Base-by-base conservation (phyloP, 92 coral and sea anemone species). In the Parazoanthus swiftii region DNA sequence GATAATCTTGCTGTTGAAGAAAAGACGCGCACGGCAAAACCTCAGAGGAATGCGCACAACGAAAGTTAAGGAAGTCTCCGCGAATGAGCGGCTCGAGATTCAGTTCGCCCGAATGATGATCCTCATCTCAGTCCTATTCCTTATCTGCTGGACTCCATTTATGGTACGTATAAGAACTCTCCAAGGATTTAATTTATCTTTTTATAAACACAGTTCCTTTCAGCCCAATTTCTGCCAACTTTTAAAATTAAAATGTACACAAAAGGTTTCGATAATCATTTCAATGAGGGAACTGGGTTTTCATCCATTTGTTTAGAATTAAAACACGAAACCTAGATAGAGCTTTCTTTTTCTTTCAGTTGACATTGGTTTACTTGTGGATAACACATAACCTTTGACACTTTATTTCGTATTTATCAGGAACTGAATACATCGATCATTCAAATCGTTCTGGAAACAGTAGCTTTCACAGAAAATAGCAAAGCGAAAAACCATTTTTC, bases 91-190 rank as follows among this genome's bases (percentile, higher is more conserved):
- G 10, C 77, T 84, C 66, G 87, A 84, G 54, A 84, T 84, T 18
- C 87, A 84, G 26, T 71, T 84, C 13, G 42, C 87, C 0, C 65
- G 87, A 46, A 84, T 84, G 87, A 84, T 84, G 87, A 71, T 84
- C 6, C 63, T 84, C 5, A 71, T 84, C 14, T 84, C 87, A 6
- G 71, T 71, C 21, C 87, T 84, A 50, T 84, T 84, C 29, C 37
- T 84, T 13, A 33, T 84, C 77, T 84, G 87, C 36, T 84, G 87
- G 87, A 84, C 79, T 8, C 87, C 87, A 0, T 84, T 84, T 26
- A 84, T 84, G 87, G 87, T 84, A 84, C 20, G 87, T 71, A 44
- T 5, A 2, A 21, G 43, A 76, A 5, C 80, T 8, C 20, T 7
- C 48, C 44, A 18, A 46, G 51, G 14, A 39, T 46, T 76, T 46